phyloP scores from a whole-genome alignment of 2,888 invertebrate species.

The Gnatocerus cornutus region DNA sequence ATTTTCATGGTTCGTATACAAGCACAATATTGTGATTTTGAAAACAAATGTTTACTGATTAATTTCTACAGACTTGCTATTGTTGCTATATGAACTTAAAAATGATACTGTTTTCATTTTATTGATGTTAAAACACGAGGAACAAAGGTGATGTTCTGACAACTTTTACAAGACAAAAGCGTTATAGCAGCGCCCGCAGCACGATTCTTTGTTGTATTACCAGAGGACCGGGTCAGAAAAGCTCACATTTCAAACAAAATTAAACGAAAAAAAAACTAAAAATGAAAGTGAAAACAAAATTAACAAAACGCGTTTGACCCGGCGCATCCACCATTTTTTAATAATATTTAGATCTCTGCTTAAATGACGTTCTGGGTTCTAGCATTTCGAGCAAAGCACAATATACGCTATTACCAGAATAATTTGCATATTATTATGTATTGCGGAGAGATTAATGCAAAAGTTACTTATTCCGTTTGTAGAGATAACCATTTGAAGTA shows the following conservation, averaged over 20 bases:
- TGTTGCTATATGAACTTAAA: neutral
- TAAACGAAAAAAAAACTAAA: too few species aligned
- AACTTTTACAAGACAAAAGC: neutral
- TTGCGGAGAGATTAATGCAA: neutral
- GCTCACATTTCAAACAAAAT: neutral
- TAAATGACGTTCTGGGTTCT: constrained; percentile 12
- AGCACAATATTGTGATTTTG: constrained; percentile 24
- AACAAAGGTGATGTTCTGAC: neutral
- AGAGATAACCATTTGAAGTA: neutral
- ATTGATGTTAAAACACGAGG: neutral
- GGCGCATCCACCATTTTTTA: too few species aligned
- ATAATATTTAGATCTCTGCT: constrained; percentile 3
- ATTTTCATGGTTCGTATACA: constrained; percentile 12
- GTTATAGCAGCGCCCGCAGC: neutral
- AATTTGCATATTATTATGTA: constrained; percentile 18
- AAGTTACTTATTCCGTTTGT: constrained; percentile 2
- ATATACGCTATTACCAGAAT: constrained; percentile 8
- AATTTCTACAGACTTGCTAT: neutral
- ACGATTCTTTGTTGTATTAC: neutral
- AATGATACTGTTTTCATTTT: neutral
- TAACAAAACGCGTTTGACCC: too few species aligned
- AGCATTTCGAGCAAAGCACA: too few species aligned
- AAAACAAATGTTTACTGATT: constrained; percentile 15
- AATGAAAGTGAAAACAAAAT: too few species aligned
- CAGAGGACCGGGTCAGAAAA: neutral